Conservation (phyloP, 2,888 invertebrate genomes). For the Euproctis similis region DNA sequence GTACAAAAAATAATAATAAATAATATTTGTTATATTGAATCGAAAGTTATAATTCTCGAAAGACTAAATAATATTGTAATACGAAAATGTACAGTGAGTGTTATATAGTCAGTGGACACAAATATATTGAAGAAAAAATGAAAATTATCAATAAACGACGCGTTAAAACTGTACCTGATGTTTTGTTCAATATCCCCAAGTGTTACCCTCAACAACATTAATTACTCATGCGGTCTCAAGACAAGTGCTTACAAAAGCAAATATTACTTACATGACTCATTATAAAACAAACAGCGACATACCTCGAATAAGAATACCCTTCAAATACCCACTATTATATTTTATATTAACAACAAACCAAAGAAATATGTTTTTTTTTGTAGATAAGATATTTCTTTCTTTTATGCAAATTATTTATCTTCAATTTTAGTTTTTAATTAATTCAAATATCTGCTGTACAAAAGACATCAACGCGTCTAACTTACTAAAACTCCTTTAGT, state of each 20-base stretch:
- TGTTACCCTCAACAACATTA: too few species aligned
- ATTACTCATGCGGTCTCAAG: too few species aligned
- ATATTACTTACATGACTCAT: too few species aligned
- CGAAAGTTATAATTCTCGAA: constrained; percentile 69
- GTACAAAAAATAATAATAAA: too few species aligned
- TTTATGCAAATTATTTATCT: background rate
- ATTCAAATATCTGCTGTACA: constrained; percentile 12
- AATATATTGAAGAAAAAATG: constrained; percentile 72
- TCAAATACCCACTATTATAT: constrained; percentile 10
- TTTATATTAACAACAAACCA: too few species aligned
- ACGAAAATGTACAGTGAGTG: constrained; percentile 76
- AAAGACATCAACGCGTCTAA: constrained; percentile 38
- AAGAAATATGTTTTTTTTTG: background rate
- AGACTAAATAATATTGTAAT: constrained; percentile 75
- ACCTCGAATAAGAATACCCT: constrained; percentile 5
- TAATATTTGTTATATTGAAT: constrained; percentile 72
- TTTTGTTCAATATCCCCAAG: constrained; percentile 57
- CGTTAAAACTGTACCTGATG: constrained; percentile 68
- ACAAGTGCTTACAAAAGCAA: too few species aligned
- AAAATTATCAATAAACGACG: constrained; percentile 74
- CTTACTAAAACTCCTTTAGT: background rate
- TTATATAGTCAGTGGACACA: constrained; percentile 77
- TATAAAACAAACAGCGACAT: too few species aligned
- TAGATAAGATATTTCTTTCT: background rate
- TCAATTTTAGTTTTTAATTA: background rate